Base-by-base conservation (phyloP, 2,888 invertebrate genomes). In the Tribolium freemani region DNA sequence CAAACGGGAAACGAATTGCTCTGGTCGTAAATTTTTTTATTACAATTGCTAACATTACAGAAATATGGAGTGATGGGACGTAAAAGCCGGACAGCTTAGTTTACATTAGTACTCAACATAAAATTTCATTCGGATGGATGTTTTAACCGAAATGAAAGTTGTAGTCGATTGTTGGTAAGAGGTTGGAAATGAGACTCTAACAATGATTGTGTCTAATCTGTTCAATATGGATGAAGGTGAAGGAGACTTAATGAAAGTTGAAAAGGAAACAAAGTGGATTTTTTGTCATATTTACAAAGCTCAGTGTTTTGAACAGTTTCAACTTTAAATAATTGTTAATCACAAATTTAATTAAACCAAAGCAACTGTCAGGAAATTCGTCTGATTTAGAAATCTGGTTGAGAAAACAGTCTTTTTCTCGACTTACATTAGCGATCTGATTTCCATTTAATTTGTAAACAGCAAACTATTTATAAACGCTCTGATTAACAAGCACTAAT, bases 221-320 rank as follows among this genome's bases (percentile, higher is more conserved):
- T 56, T 56, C 26, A 56, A 56, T 56, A 56, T 56, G 54, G 54
- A 56, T 56, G 54, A 56, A 30, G 11, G n/a, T 26, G 30, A 56
- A 13, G 30, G 11, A 30, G 31, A 56, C 54, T 56, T 56, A 56
- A 56, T 56, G 54, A 56, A 56, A 56, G 54, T 10, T 9, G 26
- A 31, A 48, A 48, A 3, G 11, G 48, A 30, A 11, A 13, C 51
- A 13, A 20, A 16, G 30, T 21, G 54, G 13, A 56, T 26, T 56
- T 56, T 56, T 21, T 26, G 8, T 56, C 26, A 26, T 53, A 8
- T 8, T 16, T 9, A 5, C 11, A 50, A 10, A 16, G 2, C 16
- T 16, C 16, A 16, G 2, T 16, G 16, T 16, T n/a, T 10, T 13
- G 16, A 50, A 26, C 48, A 1, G 8, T 45, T 45, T 10, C 45